phyloP scores from a whole-genome alignment of 2,113 vertebrate genomes.

The Gymnobelideus leadbeateri region DNA sequence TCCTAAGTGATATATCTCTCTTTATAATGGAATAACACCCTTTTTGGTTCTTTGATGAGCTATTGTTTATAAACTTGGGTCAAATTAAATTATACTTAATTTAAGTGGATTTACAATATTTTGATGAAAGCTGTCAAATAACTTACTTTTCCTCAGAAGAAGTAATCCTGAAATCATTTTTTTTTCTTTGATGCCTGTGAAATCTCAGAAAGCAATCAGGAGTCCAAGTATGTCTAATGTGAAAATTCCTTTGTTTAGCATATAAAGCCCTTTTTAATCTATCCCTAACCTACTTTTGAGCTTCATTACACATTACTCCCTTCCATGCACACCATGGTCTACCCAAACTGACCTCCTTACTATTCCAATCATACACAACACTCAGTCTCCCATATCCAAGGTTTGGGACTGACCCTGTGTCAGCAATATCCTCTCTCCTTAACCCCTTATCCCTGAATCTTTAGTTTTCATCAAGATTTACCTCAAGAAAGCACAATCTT shows the following conservation, averaged over 20 bases:
- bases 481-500: neutral
- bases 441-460: neutral
- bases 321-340: neutral
- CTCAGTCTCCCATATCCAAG: neutral
- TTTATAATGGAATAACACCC: constrained; percentile 41
- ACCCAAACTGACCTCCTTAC: neutral
- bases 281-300: neutral
- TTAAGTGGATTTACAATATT: constrained; percentile 36
- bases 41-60: constrained; percentile 47
- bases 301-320: neutral
- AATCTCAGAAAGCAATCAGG: neutral
- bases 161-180: constrained; percentile 45
- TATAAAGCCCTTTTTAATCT: neutral
- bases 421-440: neutral
- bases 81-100: constrained; percentile 25
- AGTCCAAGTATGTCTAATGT: neutral
- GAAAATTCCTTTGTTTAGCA: neutral
- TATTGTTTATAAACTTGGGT: constrained; percentile 61
- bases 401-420: neutral
- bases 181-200: neutral
- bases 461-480: neutral
- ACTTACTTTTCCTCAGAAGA: constrained; percentile 43
- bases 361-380: neutral
- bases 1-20: constrained; percentile 45
- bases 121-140: constrained; percentile 60